phyloP scores from a whole-genome alignment of 2,797 vertebrate genomes.

The Tauraco hartlaubi region DNA sequence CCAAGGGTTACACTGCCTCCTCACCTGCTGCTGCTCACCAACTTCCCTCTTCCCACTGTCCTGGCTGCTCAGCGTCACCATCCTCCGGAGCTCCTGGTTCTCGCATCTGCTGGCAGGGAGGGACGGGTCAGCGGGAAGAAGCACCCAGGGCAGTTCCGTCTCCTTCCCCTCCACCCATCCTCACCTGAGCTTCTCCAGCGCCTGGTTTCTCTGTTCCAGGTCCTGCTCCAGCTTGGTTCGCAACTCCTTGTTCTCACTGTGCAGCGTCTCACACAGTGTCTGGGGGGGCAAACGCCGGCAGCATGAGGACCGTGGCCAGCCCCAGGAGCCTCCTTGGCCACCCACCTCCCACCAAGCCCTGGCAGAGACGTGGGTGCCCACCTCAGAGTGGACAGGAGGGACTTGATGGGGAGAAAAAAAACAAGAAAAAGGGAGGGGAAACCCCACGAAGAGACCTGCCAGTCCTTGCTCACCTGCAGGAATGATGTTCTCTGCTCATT shows the following conservation, averaged over 20 bases:
- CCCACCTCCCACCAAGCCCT: neutral
- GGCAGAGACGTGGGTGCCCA: neutral
- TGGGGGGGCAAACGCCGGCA: slow-evolving; percentile 28
- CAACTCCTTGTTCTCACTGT: slow-evolving; percentile 94
- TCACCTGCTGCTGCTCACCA: slow-evolving; percentile 84
- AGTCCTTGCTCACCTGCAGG: slow-evolving; percentile 88
- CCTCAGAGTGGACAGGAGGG: neutral
- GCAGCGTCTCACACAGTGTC: slow-evolving; percentile 96
- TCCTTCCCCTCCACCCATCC: neutral
- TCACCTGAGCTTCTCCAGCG: slow-evolving; percentile 92
- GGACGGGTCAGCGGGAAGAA: neutral
- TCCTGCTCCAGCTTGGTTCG: slow-evolving; percentile 95
- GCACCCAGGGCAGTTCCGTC: neutral
- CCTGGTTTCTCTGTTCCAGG: slow-evolving; percentile 93
- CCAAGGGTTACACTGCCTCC: neutral
- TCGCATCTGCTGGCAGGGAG: slow-evolving; percentile 84
- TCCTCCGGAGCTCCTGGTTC: slow-evolving; percentile 93
- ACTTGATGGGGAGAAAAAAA: neutral
- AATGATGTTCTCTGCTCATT: slow-evolving; percentile 95
- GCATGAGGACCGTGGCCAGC: neutral
- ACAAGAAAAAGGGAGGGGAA: neutral
- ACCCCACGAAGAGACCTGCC: rapidly evolving
- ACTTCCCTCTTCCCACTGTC: slow-evolving; percentile 76
- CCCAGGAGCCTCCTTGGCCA: neutral
- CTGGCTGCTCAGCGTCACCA: slow-evolving; percentile 82